phyloP scores from a whole-genome alignment of 2,888 invertebrate species.

The Caenorhabditis japonica region DNA sequence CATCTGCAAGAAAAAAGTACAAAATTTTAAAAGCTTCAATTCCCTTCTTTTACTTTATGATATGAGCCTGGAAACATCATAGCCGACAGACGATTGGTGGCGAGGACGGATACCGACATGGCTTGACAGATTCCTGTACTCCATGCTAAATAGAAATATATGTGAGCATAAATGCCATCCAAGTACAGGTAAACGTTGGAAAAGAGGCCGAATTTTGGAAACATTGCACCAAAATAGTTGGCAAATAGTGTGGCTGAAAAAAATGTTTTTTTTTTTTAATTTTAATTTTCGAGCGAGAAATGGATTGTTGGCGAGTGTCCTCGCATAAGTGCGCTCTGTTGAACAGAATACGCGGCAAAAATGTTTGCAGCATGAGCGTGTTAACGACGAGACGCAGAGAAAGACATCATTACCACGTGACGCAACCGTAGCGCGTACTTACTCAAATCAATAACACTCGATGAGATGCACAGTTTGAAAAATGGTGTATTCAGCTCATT shows the following conservation, averaged over 20 bases:
- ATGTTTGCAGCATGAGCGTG: too few relatives aligned
- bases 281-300: too few relatives aligned
- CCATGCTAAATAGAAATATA: conserved; percentile 48
- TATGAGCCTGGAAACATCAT: conserved; percentile 36
- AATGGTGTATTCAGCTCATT: conserved; percentile 23
- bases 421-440: too few relatives aligned
- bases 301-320: too few relatives aligned
- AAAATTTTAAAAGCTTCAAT: too few relatives aligned
- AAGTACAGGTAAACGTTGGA: conserved; percentile 17
- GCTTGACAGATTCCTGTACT: conserved; percentile 46
- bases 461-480: conserved; percentile 27
- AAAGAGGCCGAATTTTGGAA: conserved; percentile 37
- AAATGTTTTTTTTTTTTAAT: too few relatives aligned
- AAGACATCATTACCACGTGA: too few relatives aligned
- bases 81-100: conserved; percentile 41
- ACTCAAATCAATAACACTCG: conserved; percentile 27
- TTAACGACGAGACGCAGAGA: too few relatives aligned
- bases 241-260: conserved; percentile 31
- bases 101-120: conserved; percentile 41
- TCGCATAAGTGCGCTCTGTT: background rate
- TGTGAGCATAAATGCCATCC: conserved; percentile 22
- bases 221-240: conserved; percentile 47
- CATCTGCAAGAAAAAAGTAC: conserved; percentile 19
- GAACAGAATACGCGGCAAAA: too few relatives aligned
- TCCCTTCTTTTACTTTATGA: conserved; percentile 23